phyloP scores from a whole-genome alignment of 1,140 invertebrate species.

The Anoplophora glabripennis region DNA sequence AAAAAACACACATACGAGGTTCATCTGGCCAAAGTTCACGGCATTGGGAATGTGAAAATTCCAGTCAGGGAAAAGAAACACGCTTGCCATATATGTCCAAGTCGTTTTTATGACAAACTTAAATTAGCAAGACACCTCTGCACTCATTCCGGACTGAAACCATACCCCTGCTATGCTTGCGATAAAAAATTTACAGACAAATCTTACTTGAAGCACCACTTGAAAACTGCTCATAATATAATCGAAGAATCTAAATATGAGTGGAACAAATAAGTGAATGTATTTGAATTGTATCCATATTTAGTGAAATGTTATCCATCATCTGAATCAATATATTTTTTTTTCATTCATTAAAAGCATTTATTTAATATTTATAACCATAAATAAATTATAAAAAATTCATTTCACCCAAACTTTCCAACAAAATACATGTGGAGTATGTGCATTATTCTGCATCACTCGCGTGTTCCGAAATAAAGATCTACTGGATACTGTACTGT shows the following conservation, averaged over 20 bases:
- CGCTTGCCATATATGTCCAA: conserved; percentile 41
- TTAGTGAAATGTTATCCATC: too few relatives aligned
- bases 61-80: conserved; percentile 30
- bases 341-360: too few relatives aligned
- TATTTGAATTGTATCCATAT: too few relatives aligned
- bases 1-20: conserved; percentile 26
- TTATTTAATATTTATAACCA: too few relatives aligned
- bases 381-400: too few relatives aligned
- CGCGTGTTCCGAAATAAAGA: too few relatives aligned
- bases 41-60: conserved; percentile 30
- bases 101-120: conserved; percentile 56
- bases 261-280: too few relatives aligned
- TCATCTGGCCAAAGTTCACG: conserved; percentile 37
- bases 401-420: too few relatives aligned
- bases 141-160: conserved; percentile 68
- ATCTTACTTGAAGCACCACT: conserved; percentile 34
- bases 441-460: too few relatives aligned
- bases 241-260: not conserved
- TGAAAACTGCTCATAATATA: conserved; percentile 32
- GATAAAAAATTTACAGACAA: conserved; percentile 52
- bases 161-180: conserved; percentile 63
- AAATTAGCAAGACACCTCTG: conserved; percentile 63
- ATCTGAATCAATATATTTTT: too few relatives aligned
- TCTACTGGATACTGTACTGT: too few relatives aligned
- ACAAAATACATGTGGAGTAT: too few relatives aligned